Evolutionary conservation across 37 sponge, comb jelly and placozoan species (phyloP), one percentile per base, ranked within the genome.

Genomic region (Tethya wilhelma): DNA sequence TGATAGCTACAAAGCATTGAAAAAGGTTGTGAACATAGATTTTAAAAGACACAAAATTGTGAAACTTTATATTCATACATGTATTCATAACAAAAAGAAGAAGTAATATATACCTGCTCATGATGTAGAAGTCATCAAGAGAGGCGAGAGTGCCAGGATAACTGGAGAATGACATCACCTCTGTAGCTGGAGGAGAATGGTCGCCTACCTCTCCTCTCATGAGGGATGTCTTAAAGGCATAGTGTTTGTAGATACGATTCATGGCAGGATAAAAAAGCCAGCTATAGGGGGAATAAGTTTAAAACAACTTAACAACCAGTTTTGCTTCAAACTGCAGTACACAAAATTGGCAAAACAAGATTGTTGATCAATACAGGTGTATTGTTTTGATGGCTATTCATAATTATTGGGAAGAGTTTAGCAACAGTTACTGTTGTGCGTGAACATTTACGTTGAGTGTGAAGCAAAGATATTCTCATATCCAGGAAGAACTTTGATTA

Each of bases 121-220:
- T 87, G 44, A 87, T 64, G 87, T 87, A 87, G 57, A 73, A 87
- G 64, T 87, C 87, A 64, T 87, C 87, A 11, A 87, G 75, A 1
- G 87, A 87, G 5, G 71, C 60, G 37, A 87, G 81, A 22, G 34
- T 71, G 31, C 67, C 87, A 79, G 87, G 87, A 40, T 87, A 87
- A 62, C 87, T 87, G 31, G 87, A 87, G 53, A 87, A 87, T 1
- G 81, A 80, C 65, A 87, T 53, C 60, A 42, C 53, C 40, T 87
- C 38, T 8, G 87, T 57, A 56, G 80, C 81, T 19, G 17, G 17
- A n/a, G n/a, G n/a, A n/a, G n/a, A n/a, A n/a, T n/a, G n/a, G n/a
- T n/a, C n/a, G n/a, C n/a, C n/a, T n/a, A n/a, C n/a, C n/a, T n/a
- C n/a, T n/a, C n/a, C n/a, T n/a, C n/a, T n/a, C n/a, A n/a, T n/a